These are phyloP conservation scores for Chalcis sispes DNA, from an alignment of 2,888 invertebrate species.

Conservation along the genomic window DNA sequence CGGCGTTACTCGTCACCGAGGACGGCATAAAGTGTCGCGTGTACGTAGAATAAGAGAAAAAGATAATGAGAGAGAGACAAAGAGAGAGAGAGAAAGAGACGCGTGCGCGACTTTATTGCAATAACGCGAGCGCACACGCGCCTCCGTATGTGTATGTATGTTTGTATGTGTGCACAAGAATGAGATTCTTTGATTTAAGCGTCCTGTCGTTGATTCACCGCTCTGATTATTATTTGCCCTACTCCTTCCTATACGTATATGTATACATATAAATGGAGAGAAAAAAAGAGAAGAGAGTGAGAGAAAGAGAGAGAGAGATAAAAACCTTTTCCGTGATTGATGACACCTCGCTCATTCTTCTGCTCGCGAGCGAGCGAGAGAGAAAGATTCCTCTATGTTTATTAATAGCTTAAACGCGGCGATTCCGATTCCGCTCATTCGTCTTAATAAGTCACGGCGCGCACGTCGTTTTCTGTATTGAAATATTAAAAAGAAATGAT, in stretches of 20 bases:
- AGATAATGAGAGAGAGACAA: slow-evolving; percentile 64
- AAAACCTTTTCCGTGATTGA: no score
- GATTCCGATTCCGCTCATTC: no score
- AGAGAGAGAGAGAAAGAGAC: slow-evolving; percentile 22
- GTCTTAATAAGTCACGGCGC: no score
- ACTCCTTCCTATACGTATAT: no score
- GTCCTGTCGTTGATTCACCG: slow-evolving; percentile 34
- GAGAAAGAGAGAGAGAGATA: not conserved
- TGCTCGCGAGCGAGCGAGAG: not conserved
- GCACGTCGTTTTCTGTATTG: not conserved
- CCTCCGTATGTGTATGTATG: no score
- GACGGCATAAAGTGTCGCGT: slow-evolving; percentile 63
- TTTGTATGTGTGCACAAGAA: no score
- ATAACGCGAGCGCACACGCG: slow-evolving; percentile 12
- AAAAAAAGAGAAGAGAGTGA: no score
- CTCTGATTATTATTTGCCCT: slow-evolving; percentile 3
- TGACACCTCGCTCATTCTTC: not conserved
- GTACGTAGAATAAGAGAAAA: slow-evolving; percentile 2
- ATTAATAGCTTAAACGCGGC: slow-evolving; percentile 32
- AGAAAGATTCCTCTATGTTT: not conserved
- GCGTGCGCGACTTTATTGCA: slow-evolving; percentile 37
- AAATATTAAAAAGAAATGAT: no score
- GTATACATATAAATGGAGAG: no score
- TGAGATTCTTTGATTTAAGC: slow-evolving; percentile 42
- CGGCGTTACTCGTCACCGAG: no score